phyloP scores from a whole-genome alignment of 2,888 invertebrate genomes.

The Diaperis boleti region DNA sequence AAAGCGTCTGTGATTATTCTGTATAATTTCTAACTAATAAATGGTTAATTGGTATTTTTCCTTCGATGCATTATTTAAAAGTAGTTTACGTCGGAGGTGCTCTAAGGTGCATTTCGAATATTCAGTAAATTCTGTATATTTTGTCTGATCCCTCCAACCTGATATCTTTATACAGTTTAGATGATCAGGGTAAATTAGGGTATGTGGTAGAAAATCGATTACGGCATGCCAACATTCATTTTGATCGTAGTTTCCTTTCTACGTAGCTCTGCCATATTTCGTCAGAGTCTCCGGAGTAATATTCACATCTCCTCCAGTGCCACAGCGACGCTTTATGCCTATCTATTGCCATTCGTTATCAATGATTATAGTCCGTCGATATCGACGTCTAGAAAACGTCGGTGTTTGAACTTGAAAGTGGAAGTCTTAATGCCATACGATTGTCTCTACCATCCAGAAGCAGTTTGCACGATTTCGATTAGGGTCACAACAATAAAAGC shows the following conservation, averaged over 20 bases:
- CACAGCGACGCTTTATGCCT: constrained; percentile 58
- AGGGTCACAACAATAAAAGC: constrained; percentile 29
- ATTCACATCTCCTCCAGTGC: constrained; percentile 61
- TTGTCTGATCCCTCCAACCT: too few species aligned
- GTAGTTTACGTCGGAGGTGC: too few species aligned
- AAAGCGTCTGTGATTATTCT: too few species aligned
- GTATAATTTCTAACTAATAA: too few species aligned
- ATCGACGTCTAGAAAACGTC: constrained; percentile 40
- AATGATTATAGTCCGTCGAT: constrained; percentile 63
- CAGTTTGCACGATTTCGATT: constrained; percentile 29
- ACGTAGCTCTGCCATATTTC: constrained; percentile 59
- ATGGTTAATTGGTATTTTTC: too few species aligned
- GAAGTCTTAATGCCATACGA: constrained; percentile 41
- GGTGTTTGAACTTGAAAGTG: constrained; percentile 22
- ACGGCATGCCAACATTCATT: constrained; percentile 32
- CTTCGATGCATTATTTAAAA: too few species aligned
- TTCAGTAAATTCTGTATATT: too few species aligned
- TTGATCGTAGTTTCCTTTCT: constrained; percentile 32
- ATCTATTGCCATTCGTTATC: constrained; percentile 61
- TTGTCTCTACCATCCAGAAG: constrained; percentile 38
- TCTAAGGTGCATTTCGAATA: too few species aligned
- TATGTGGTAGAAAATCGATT: constrained; percentile 28
- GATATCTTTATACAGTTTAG: not conserved
- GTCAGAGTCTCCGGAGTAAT: constrained; percentile 62
- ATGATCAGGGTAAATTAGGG: constrained; percentile 13